Evolutionary conservation across 1,140 invertebrate genomes (phyloP), one percentile per base, ranked within the genome.

Genomic region (Drosophila parabipectinata): DNA sequence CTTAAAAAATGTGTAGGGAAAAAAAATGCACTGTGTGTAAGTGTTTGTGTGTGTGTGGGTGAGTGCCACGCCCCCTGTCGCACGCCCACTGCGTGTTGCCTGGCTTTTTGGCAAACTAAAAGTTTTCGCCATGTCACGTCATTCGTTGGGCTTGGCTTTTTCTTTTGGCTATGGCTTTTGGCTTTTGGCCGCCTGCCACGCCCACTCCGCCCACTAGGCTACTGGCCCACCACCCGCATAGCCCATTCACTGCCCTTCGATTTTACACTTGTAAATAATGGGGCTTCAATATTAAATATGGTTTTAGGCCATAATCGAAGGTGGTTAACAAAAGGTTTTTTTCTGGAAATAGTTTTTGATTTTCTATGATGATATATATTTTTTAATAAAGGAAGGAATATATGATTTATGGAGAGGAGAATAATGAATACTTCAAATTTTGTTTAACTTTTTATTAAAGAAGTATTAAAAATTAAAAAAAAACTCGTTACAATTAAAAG

Each of bases 91-190:
- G 81, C 81, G 81, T 85, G 77, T 77, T 85, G 77, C 59, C 34
- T 47, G 44, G 15, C 44, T 47, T 77, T 62, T 62, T 59, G 77
- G 67, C 72, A 57, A 85, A 74, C 77, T 67, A 80, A 85, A 85
- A 88, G 76, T 83, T 83, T 67, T 56, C 72, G 76, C 76, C 82
- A 85, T 88, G 83, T 88, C 84, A 88, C 83, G 79, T 88, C 83
- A 88, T 88, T 88, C 76, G 76, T 37, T 75, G 62, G 71, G 61
- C 50, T 64, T 57, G 60, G 60, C 53, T 56, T 44, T 68, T 68
- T 50, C 28, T 8, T 60, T 44, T 72, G 60, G 64, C 54, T 63
- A 51, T 39, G 61, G 41, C 41, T 60, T 60, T 60, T 53, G 61
- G 45, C 72, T 80, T 59, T 60, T 48, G 62, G 53, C 81, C 67